These are phyloP conservation scores for Orthosia cruda DNA, from an alignment of 2,888 invertebrate genomes.

Conservation along the genomic window DNA sequence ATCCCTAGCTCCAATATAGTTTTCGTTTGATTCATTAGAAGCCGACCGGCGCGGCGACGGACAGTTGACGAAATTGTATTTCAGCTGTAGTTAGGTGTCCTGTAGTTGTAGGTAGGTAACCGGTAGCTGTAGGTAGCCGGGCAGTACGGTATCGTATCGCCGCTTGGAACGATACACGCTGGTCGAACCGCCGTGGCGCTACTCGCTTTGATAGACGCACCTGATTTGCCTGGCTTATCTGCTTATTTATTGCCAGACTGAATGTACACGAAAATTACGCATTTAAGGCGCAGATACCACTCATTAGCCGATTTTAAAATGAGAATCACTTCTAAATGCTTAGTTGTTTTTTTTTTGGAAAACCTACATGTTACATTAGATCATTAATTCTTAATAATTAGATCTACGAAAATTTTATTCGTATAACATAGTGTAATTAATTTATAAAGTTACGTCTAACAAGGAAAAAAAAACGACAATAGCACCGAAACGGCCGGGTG, in stretches of 20 bases:
- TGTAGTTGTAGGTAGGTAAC: background rate
- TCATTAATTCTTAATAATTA: no score
- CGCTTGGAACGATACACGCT: constrained; percentile 39
- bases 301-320: no score
- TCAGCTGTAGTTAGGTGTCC: constrained; percentile 23
- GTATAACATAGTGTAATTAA: no score
- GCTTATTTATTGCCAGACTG: constrained; percentile 41
- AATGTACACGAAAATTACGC: background rate
- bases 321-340: no score
- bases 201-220: constrained; percentile 59
- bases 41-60: constrained; percentile 34
- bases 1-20: constrained; percentile 58
- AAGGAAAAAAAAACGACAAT: no score
- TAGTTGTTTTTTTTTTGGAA: no score
- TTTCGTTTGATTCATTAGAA: constrained; percentile 79
- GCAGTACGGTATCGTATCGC: no score
- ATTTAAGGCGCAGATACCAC: no score
- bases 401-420: no score
- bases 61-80: constrained; percentile 74
- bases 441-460: no score
- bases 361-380: no score
- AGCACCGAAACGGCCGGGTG: no score
- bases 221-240: constrained; percentile 51
- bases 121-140: background rate
- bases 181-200: constrained; percentile 43